Percentiles rank a stretch among this genome's conserved stretches.
phyloP scores from a whole-genome alignment of 1,140 invertebrate genomes.

The Trachelipus rathkii region DNA sequence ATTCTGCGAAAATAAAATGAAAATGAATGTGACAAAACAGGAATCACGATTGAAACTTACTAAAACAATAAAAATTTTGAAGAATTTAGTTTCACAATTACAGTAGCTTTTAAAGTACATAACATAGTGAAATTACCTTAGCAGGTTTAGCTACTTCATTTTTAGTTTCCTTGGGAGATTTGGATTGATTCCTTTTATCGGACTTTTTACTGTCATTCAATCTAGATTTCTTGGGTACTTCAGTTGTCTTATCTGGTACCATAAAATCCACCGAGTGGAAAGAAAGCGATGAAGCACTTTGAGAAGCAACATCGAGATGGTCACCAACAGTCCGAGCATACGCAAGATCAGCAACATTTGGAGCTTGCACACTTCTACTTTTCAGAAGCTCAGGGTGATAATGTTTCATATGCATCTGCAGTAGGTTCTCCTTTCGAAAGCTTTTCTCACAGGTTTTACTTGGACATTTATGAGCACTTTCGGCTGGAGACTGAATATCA shows the following conservation, averaged over 20 bases:
- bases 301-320: conserved; percentile 30
- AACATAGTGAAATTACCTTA: too few relatives aligned
- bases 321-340: conserved; percentile 62
- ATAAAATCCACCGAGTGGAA: not conserved
- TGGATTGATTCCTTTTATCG: not conserved
- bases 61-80: too few relatives aligned
- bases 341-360: conserved; percentile 78
- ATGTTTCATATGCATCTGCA: conserved; percentile 87
- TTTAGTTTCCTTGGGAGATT: not conserved
- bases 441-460: conserved; percentile 77
- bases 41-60: too few relatives aligned
- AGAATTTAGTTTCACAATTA: too few relatives aligned
- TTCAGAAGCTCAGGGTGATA: conserved; percentile 76
- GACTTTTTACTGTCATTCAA: not conserved
- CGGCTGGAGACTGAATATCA: not conserved
- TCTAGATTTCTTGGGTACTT: not conserved
- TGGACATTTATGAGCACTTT: conserved; percentile 60
- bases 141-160: not conserved
- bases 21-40: too few relatives aligned
- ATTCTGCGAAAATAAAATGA: not conserved
- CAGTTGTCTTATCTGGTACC: not conserved
- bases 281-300: conserved; percentile 19
- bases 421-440: conserved; percentile 80
- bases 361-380: conserved; percentile 62
- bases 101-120: too few relatives aligned